Percentiles rank a stretch among this genome's conserved stretches.
Evolutionary conservation across 2,113 vertebrate genomes (phyloP).

Genomic region (Geococcyx californianus): DNA sequence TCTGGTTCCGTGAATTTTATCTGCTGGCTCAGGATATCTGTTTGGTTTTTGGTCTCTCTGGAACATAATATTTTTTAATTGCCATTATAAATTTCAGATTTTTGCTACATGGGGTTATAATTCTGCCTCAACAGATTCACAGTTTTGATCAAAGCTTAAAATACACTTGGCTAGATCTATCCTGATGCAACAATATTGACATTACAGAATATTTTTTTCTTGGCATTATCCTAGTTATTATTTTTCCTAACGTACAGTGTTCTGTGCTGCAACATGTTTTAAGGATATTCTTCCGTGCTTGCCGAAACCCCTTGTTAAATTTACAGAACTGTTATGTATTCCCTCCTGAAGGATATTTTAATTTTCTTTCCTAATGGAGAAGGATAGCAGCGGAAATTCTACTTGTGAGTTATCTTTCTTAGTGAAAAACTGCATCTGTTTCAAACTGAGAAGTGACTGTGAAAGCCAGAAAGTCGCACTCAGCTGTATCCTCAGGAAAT

Average conservation of each 20-base stretch:
- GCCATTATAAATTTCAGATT: conserved; percentile 49
- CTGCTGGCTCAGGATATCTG: background rate
- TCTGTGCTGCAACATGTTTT: background rate
- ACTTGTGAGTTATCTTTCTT: conserved; percentile 55
- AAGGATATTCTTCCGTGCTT: conserved; percentile 26
- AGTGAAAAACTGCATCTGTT: conserved; percentile 73
- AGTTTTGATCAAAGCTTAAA: conserved; percentile 66
- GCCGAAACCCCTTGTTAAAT: conserved; percentile 28
- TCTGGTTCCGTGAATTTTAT: conserved; percentile 1
- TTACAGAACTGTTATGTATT: conserved; percentile 30
- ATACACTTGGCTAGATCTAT: conserved; percentile 49
- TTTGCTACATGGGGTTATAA: conserved; percentile 42
- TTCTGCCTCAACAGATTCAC: conserved; percentile 47
- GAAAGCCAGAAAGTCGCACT: conserved; percentile 63
- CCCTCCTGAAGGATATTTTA: conserved; percentile 57
- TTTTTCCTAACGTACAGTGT: conserved; percentile 21
- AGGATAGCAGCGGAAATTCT: conserved; percentile 62
- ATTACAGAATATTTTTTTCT: conserved; percentile 39
- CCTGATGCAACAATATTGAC: conserved; percentile 56
- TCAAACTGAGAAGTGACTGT: conserved; percentile 34
- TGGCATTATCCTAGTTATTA: conserved; percentile 37
- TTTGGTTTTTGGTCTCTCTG: background rate
- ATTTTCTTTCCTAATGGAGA: conserved; percentile 64
- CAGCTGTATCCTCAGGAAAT: conserved; percentile 73
- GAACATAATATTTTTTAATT: conserved; percentile 42